A percentile compares a stretch with the other conserved stretches of the same genome.
Evolutionary conservation across 2,888 invertebrate species (phyloP).

Genomic region (Embidobia sp.): DNA sequence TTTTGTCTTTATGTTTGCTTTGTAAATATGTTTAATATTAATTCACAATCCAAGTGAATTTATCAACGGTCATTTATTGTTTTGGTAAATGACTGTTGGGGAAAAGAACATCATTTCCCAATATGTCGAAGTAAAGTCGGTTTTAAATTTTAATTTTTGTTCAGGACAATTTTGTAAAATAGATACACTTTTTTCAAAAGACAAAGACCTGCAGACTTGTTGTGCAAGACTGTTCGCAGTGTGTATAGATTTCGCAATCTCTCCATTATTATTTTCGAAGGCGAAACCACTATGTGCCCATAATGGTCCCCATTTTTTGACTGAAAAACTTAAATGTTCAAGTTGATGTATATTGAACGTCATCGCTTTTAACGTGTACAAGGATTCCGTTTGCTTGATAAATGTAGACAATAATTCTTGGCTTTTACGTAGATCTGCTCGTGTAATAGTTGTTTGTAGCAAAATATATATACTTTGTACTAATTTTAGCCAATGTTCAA

Average conservation of each 20-base stretch:
- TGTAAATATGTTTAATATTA: too few relatives aligned
- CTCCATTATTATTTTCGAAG: conserved; percentile 60
- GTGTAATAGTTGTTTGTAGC: conserved; percentile 38
- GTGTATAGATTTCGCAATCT: conserved; percentile 36
- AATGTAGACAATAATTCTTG: conserved; percentile 35
- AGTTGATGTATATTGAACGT: conserved; percentile 63
- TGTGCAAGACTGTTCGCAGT: conserved; percentile 40
- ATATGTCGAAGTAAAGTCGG: too few relatives aligned
- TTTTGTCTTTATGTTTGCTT: too few relatives aligned
- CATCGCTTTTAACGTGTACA: conserved; percentile 54
- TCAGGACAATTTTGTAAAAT: too few relatives aligned
- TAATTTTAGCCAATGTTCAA: conserved; percentile 58
- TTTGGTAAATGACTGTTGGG: too few relatives aligned
- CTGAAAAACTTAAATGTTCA: conserved; percentile 59
- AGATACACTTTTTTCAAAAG: conserved; percentile 17
- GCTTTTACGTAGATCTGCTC: conserved; percentile 37
- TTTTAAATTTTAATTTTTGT: too few relatives aligned
- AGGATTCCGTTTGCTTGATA: conserved; percentile 31
- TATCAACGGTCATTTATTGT: too few relatives aligned
- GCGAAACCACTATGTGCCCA: conserved; percentile 57
- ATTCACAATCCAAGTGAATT: too few relatives aligned
- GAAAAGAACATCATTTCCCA: too few relatives aligned
- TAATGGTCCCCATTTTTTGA: conserved; percentile 65
- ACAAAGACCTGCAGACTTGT: conserved; percentile 32
- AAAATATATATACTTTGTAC: conserved; percentile 54